Base-by-base conservation (phyloP, 1,140 invertebrate species). In the Leptinotarsa lineolata region DNA sequence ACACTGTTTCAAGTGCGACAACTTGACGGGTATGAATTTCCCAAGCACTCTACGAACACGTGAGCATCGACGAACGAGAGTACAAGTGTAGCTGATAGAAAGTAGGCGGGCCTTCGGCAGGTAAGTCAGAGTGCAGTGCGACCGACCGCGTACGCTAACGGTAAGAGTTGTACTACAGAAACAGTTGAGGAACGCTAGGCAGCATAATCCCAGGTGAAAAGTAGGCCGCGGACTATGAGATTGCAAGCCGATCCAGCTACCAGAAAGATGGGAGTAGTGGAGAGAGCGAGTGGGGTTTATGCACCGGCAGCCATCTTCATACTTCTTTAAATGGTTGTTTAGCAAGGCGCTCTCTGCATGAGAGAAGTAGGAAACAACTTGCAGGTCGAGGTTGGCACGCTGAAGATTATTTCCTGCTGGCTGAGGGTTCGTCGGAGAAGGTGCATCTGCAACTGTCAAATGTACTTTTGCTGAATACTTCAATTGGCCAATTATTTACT, bases 91-190 rank as follows among this genome's bases (percentile, higher is more conserved):
- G 65, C 30, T 22, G 22, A 16, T 69, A 60, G 20, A 24, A 46
- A 69, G 68, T 69, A 69, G 68, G 68, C 68, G 68, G 44, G 72
- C 21, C 48, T 30, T 66, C 71, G 63, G 58, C 72, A 72, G 70
- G 68, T 75, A 75, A 75, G 46, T 44, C 22, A 69, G 68, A 73
- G 67, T 54, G 59, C 71, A 72, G 15, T 18, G 39, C 46, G 68
- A 21, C 44, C 72, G 73, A 79, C 77, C 77, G 76, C 74, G 70
- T 73, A 67, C 78, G 72, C 75, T 84, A 84, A 84, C 83, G 81
- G 83, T 83, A 84, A 77, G 79, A 80, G 82, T 82, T 79, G 83
- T 84, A 84, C 83, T 83, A 84, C 80, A 80, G 76, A 79, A 80
- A 81, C 81, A 81, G 82, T 80, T 83, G 81, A 67, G 66, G 46